A percentile compares a stretch with the other conserved stretches of the same genome.
Conservation (phyloP, 2,888 invertebrate genomes). For the Cataglyphis livida region DNA sequence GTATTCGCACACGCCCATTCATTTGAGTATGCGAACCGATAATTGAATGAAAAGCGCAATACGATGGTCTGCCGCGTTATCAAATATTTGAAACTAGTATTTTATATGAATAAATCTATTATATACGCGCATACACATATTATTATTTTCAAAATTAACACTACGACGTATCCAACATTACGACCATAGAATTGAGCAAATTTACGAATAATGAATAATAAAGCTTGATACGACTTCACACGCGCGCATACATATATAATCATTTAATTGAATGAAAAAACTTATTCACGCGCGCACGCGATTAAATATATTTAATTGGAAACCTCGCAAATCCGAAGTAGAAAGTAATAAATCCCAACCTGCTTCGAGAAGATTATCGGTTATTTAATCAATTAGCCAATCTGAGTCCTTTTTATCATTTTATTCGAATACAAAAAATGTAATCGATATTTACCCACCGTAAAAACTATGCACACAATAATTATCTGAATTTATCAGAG, state of each 20-base stretch:
- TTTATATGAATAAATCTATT: constrained; percentile 3
- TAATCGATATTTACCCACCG: background rate
- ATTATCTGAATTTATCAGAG: constrained; percentile 9
- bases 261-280: background rate
- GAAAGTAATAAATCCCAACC: background rate
- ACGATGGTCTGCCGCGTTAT: constrained; percentile 29
- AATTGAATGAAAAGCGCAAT: constrained; percentile 73
- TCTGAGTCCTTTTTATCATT: background rate
- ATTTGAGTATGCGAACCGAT: constrained; percentile 74
- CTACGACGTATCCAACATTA: background rate
- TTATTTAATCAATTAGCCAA: background rate
- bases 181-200: background rate
- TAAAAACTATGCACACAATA: background rate
- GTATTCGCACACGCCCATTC: constrained; percentile 37
- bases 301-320: background rate
- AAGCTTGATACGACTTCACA: background rate
- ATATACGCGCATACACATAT: background rate
- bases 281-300: background rate
- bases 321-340: background rate
- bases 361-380: background rate
- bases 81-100: constrained; percentile 23
- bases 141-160: constrained; percentile 32
- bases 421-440: background rate
- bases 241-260: background rate
- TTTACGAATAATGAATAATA: constrained; percentile 8